phyloP scores from a whole-genome alignment of 2,113 vertebrate species.

The Seriola rivoliana region DNA sequence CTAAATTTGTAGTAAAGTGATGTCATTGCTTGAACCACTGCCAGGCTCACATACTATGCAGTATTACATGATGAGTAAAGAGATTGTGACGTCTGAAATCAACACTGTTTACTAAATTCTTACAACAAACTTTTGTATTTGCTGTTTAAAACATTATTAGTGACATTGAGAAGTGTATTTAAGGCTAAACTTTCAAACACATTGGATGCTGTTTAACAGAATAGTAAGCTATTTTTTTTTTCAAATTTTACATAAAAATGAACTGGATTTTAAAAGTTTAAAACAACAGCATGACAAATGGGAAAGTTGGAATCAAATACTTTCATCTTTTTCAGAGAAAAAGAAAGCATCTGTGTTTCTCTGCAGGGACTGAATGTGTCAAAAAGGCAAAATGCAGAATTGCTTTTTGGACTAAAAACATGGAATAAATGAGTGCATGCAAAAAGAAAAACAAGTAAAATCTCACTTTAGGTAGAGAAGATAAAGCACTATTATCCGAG shows the following conservation, averaged over 20 bases:
- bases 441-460: not conserved
- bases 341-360: not conserved
- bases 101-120: slow-evolving; percentile 1
- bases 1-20: not conserved
- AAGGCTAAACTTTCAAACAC: not conserved
- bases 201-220: not conserved
- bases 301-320: too few relatives aligned
- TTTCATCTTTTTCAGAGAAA: too few relatives aligned
- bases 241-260: too few relatives aligned
- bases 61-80: not conserved
- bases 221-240: too few relatives aligned
- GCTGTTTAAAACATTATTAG: not conserved
- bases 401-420: not conserved
- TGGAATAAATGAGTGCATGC: not conserved
- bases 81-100: not conserved
- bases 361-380: not conserved
- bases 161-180: too few relatives aligned
- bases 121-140: not conserved
- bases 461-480: slow-evolving; percentile 33
- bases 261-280: not conserved
- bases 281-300: not conserved
- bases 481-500: slow-evolving; percentile 12
- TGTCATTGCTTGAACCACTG: not conserved
- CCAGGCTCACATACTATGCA: not conserved
- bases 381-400: not conserved